Percentiles rank a stretch among this genome's conserved stretches.
Evolutionary conservation across 2,888 invertebrate species (phyloP).

Genomic region (Bhutanitis thaidina): DNA sequence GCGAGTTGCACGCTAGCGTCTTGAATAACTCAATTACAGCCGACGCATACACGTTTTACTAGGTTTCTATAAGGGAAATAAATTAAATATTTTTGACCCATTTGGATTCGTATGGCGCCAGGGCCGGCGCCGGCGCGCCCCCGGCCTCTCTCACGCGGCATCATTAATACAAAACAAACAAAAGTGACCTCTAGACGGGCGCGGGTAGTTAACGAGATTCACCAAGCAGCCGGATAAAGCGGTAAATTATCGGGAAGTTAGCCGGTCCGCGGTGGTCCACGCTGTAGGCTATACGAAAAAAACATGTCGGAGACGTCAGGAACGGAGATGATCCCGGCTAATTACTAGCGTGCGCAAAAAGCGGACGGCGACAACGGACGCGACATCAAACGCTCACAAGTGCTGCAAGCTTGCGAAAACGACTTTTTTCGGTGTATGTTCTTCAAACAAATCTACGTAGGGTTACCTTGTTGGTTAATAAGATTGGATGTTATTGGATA

Average conservation of each 20-base stretch:
- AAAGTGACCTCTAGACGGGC: slow-evolving; percentile 74
- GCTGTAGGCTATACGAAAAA: slow-evolving; percentile 52
- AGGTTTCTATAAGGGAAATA: slow-evolving; percentile 65
- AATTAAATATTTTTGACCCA: slow-evolving; percentile 72
- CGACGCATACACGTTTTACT: slow-evolving; percentile 39
- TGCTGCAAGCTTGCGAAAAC: slow-evolving; percentile 53
- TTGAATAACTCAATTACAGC: slow-evolving; percentile 66
- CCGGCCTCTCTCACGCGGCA: slow-evolving; percentile 63
- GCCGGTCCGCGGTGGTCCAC: slow-evolving; percentile 64
- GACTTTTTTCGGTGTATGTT: slow-evolving; percentile 42
- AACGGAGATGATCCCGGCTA: slow-evolving; percentile 64
- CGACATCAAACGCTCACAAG: slow-evolving; percentile 53
- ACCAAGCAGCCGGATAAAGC: slow-evolving; percentile 74
- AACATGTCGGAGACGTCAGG: slow-evolving; percentile 76
- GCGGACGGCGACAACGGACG: slow-evolving; percentile 42
- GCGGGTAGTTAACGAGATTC: slow-evolving; percentile 74
- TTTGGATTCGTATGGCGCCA: slow-evolving; percentile 69
- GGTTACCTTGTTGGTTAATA: neutral
- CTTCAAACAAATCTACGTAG: slow-evolving; percentile 39
- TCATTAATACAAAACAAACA: slow-evolving; percentile 79
- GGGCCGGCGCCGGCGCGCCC: slow-evolving; percentile 71
- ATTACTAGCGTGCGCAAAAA: slow-evolving; percentile 65
- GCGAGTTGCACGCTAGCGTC: slow-evolving; percentile 2
- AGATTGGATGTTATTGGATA: too few species aligned
- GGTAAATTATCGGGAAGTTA: slow-evolving; percentile 76